phyloP scores from a whole-genome alignment of 2,888 invertebrate species.

The Dryadula phaetusa region DNA sequence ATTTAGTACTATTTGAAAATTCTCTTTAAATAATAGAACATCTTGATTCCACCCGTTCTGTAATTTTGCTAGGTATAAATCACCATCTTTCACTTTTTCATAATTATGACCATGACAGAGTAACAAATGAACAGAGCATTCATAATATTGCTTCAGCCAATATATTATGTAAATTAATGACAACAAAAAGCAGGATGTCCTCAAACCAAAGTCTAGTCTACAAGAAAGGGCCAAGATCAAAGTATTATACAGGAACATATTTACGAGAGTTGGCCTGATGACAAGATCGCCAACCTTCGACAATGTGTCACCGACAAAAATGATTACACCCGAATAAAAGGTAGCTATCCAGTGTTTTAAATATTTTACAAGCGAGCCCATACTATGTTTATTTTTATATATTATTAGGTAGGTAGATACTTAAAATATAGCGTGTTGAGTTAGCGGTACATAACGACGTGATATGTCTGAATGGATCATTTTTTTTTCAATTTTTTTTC shows the following conservation, averaged over 20 bases:
- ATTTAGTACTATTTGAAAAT: too few species aligned
- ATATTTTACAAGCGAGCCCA: too few species aligned
- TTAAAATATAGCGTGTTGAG: too few species aligned
- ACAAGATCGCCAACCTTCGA: slow-evolving; percentile 40
- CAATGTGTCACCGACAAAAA: slow-evolving; percentile 33
- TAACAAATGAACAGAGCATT: not conserved
- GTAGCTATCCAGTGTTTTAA: not conserved
- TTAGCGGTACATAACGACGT: too few species aligned
- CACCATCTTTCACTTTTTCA: not conserved
- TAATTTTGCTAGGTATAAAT: too few species aligned
- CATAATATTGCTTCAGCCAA: not conserved
- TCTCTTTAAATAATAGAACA: too few species aligned
- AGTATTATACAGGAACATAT: slow-evolving; percentile 32
- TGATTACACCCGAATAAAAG: slow-evolving; percentile 20
- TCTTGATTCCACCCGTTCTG: too few species aligned
- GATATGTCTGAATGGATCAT: too few species aligned
- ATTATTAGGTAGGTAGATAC: too few species aligned
- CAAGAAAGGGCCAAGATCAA: slow-evolving; percentile 30
- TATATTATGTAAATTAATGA: slow-evolving; percentile 6
- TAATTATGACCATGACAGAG: not conserved
- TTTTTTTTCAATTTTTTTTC: too few species aligned
- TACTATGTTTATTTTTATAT: too few species aligned
- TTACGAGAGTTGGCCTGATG: slow-evolving; percentile 38
- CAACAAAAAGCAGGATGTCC: slow-evolving; percentile 20
- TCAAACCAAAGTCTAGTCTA: slow-evolving; percentile 2